Conservation (phyloP, 2,888 invertebrate species). For the Panzeria rudis region DNA sequence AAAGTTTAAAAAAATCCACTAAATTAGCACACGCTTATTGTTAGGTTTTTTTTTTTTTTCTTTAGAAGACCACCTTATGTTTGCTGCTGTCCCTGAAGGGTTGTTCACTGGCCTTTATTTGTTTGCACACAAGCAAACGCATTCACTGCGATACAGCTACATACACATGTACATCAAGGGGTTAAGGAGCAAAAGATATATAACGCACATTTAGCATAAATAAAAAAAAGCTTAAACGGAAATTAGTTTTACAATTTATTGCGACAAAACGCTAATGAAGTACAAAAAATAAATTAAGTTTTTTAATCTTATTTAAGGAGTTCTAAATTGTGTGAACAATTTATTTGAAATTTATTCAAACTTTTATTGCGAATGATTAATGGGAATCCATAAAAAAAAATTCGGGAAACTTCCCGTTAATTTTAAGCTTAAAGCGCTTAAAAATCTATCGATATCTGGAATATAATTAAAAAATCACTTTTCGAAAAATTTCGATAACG, state of each 20-base stretch:
- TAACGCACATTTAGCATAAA: constrained; percentile 52
- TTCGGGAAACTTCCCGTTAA: too few species aligned
- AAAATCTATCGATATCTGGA: too few species aligned
- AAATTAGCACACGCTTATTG: constrained; percentile 70
- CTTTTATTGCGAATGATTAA: neutral
- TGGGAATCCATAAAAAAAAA: neutral
- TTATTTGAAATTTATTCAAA: neutral
- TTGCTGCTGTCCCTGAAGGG: constrained; percentile 60
- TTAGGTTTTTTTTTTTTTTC: constrained; percentile 37
- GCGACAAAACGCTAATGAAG: constrained; percentile 72
- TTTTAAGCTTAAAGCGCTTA: too few species aligned
- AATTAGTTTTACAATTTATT: constrained; percentile 82
- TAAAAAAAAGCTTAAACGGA: constrained; percentile 68
- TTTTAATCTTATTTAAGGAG: constrained; percentile 4
- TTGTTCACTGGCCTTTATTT: constrained; percentile 43
- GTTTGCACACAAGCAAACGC: neutral
- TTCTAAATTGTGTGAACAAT: neutral
- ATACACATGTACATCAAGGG: constrained; percentile 66
- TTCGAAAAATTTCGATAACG: too few species aligned
- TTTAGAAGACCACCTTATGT: constrained; percentile 60
- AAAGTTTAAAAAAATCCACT: constrained; percentile 23
- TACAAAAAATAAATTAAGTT: constrained; percentile 62
- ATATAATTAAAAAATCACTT: too few species aligned
- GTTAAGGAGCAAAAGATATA: constrained; percentile 57
- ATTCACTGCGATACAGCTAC: too few species aligned